Percentiles rank a stretch among this genome's conserved stretches.
Evolutionary conservation across 2,888 invertebrate genomes (phyloP).

Genomic region (Lycaena phlaeas): DNA sequence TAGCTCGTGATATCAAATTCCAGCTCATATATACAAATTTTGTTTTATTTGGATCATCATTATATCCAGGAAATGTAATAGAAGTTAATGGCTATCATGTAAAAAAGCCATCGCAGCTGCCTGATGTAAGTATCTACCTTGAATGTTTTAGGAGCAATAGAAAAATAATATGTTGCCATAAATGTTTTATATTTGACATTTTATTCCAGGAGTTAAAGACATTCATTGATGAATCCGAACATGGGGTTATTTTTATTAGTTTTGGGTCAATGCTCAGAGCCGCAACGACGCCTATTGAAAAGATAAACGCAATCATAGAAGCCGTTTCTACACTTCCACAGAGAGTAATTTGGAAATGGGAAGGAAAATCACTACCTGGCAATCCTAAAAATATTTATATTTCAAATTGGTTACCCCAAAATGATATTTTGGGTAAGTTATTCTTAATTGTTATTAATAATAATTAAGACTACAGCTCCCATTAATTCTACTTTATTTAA

Average conservation of each 20-base stretch:
- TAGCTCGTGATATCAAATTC: constrained; percentile 54
- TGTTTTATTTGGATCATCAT: constrained; percentile 54
- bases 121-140: constrained; percentile 25
- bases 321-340: constrained; percentile 76
- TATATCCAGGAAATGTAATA: constrained; percentile 59
- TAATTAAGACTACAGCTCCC: too few relatives aligned
- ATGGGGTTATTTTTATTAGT: constrained; percentile 82
- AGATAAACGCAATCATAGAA: constrained; percentile 69
- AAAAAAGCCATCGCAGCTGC: constrained; percentile 33
- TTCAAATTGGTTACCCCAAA: constrained; percentile 77
- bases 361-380: constrained; percentile 77
- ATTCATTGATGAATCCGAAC: constrained; percentile 75
- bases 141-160: not conserved
- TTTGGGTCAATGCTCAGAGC: constrained; percentile 82
- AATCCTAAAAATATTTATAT: constrained; percentile 74
- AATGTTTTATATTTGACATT: not conserved
- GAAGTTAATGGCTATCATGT: constrained; percentile 70
- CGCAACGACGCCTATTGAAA: constrained; percentile 73
- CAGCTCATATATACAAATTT: constrained; percentile 67
- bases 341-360: constrained; percentile 83
- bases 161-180: too few relatives aligned
- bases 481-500: too few relatives aligned
- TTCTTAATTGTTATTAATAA: too few relatives aligned
- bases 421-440: constrained; percentile 61
- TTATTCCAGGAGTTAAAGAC: constrained; percentile 56